Evolutionary conservation across 2,888 invertebrate species (phyloP).

Genomic region (Sabatieria punctata): DNA sequence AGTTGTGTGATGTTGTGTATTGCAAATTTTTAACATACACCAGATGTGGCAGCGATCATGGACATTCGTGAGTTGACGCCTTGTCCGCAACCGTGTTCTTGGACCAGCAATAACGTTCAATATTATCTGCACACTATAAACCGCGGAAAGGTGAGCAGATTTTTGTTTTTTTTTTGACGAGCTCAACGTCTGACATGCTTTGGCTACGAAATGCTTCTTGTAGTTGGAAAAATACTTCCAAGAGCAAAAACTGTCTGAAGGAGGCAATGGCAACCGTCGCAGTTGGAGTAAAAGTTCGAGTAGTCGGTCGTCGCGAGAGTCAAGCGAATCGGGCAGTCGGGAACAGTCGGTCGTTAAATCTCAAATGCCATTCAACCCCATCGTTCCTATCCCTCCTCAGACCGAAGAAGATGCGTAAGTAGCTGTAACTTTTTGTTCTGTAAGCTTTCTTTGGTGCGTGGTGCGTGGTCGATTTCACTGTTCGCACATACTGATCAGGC

Average conservation of each 20-base stretch:
- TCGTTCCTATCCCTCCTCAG: too few species aligned
- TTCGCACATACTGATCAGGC: too few species aligned
- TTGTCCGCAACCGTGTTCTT: conserved; percentile 82
- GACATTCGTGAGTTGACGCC: conserved; percentile 92
- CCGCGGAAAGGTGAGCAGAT: conserved; percentile 52
- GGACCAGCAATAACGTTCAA: conserved; percentile 96
- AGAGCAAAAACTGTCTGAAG: background rate
- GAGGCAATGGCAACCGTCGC: background rate
- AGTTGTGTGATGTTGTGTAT: too few species aligned
- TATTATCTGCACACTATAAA: conserved; percentile 97
- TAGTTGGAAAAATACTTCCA: conserved; percentile 15
- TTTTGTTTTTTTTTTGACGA: background rate
- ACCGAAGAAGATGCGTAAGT: too few species aligned
- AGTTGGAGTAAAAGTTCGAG: background rate
- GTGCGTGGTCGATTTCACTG: too few species aligned
- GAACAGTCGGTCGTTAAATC: background rate
- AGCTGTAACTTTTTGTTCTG: too few species aligned
- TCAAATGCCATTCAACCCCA: too few species aligned
- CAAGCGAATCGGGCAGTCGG: conserved; percentile 11
- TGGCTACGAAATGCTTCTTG: too few species aligned
- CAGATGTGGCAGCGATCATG: conserved; percentile 94
- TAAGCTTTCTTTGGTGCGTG: too few species aligned
- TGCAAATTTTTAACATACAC: background rate
- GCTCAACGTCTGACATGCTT: background rate
- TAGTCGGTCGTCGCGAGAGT: conserved; percentile 14